Conservation (phyloP, 1,140 invertebrate genomes). For the Aphidius gifuensis region DNA sequence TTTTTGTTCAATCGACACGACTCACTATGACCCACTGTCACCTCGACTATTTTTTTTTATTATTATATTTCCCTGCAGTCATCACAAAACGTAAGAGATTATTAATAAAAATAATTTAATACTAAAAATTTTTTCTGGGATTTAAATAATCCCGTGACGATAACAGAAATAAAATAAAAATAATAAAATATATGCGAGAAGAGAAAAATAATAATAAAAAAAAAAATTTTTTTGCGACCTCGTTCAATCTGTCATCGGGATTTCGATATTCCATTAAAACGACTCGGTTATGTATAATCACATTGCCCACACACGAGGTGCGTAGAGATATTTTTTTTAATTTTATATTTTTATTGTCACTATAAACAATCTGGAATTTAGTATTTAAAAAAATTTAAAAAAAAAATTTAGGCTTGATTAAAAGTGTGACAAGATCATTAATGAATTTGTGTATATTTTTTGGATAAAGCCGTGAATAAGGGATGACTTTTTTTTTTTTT, state of each 20-base stretch:
- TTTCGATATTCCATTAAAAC: slow-evolving; percentile 20
- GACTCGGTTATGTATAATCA: slow-evolving; percentile 11
- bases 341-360: slow-evolving; percentile 18
- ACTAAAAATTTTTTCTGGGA: neutral
- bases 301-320: slow-evolving; percentile 29
- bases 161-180: too few species aligned
- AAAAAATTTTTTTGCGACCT: slow-evolving; percentile 14
- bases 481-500: neutral
- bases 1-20: too few species aligned
- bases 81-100: too few species aligned
- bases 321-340: slow-evolving; percentile 12
- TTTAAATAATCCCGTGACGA: slow-evolving; percentile 2
- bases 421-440: too few species aligned
- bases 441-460: too few species aligned
- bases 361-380: neutral
- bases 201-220: neutral
- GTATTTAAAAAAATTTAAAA: slow-evolving; percentile 5
- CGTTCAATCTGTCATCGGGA: slow-evolving; percentile 22
- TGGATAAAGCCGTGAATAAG: neutral
- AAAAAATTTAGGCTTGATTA: neutral
- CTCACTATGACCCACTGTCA: too few species aligned
- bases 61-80: too few species aligned
- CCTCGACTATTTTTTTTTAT: too few species aligned
- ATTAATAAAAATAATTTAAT: too few species aligned
- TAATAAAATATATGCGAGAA: too few species aligned